A percentile compares a stretch with the other conserved stretches of the same genome.
These are phyloP conservation scores for Heterocephalus glaber DNA, from an alignment of 2,113 vertebrate genomes.

Conservation along the genomic window DNA sequence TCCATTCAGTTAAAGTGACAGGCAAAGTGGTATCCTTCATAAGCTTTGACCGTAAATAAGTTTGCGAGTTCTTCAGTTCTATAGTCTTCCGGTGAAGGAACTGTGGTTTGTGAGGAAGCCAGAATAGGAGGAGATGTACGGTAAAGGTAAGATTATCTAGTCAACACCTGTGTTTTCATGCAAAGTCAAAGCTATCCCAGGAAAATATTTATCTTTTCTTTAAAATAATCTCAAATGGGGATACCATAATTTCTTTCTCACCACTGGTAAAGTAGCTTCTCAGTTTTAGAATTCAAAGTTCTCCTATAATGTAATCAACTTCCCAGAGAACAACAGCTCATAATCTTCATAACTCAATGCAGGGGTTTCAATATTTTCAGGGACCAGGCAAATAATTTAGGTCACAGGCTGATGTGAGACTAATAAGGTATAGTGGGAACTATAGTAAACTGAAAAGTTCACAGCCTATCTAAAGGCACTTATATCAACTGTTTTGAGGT, in stretches of 20 bases:
- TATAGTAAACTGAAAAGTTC: neutral
- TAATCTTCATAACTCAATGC: neutral
- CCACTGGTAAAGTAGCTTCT: neutral
- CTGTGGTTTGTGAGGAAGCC: slow-evolving; percentile 91
- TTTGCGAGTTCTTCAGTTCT: slow-evolving; percentile 83
- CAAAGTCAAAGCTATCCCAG: slow-evolving; percentile 11
- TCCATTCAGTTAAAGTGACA: slow-evolving; percentile 87
- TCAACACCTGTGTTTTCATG: neutral
- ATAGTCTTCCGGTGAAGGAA: slow-evolving; percentile 86
- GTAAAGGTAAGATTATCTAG: neutral
- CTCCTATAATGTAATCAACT: neutral
- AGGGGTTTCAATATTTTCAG: neutral
- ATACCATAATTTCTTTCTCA: slow-evolving; percentile 17
- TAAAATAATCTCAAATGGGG: neutral
- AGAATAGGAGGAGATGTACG: neutral
- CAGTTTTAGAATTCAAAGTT: slow-evolving; percentile 24
- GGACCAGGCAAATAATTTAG: neutral
- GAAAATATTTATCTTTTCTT: slow-evolving; percentile 39
- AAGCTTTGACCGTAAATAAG: slow-evolving; percentile 77
- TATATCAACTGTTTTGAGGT: neutral
- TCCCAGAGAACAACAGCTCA: neutral
- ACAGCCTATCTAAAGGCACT: neutral
- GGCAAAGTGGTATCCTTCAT: slow-evolving; percentile 87
- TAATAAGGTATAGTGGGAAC: neutral
- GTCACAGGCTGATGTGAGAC: neutral